A percentile compares a stretch with the other conserved stretches of the same genome.
These are phyloP conservation scores for Eulemur mongoz DNA, from an alignment of 2,797 vertebrate genomes.

Conservation along the genomic window DNA sequence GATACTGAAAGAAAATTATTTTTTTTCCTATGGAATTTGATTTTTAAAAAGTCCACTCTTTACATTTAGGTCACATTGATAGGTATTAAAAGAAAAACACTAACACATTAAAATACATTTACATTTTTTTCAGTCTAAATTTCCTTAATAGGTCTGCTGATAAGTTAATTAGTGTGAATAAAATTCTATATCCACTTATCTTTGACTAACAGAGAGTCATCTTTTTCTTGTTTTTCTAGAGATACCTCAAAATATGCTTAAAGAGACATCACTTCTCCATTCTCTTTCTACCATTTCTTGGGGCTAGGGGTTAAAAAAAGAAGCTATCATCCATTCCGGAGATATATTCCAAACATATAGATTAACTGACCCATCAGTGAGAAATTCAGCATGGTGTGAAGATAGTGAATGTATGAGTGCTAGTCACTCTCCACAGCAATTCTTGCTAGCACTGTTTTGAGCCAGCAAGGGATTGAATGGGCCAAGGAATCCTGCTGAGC, in stretches of 20 bases:
- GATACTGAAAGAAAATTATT: constrained; percentile 6
- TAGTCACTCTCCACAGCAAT: constrained; percentile 66
- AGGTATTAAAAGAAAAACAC: constrained; percentile 25
- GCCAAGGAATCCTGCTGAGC: constrained; percentile 73
- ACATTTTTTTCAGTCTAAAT: constrained; percentile 24
- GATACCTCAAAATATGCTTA: constrained; percentile 43
- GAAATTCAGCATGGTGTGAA: constrained; percentile 56
- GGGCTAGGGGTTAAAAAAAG: constrained; percentile 52
- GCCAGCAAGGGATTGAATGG: constrained; percentile 73
- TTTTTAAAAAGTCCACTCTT: neutral
- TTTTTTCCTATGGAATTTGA: neutral
- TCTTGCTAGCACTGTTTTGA: constrained; percentile 72
- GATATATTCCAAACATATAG: constrained; percentile 55
- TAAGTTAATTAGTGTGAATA: constrained; percentile 29
- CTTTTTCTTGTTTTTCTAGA: constrained; percentile 6
- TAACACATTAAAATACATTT: constrained; percentile 21
- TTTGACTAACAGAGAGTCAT: constrained; percentile 33
- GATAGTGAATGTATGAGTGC: constrained; percentile 32
- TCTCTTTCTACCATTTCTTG: constrained; percentile 43
- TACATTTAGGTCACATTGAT: constrained; percentile 46
- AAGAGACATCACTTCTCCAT: constrained; percentile 38
- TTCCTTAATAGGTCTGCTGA: constrained; percentile 34
- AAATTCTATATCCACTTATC: constrained; percentile 55
- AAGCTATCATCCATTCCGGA: constrained; percentile 52
- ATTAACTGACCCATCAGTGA: constrained; percentile 66